Evolutionary conservation across 2,888 invertebrate genomes (phyloP).

Genomic region (Microctonus aethiopoides): DNA sequence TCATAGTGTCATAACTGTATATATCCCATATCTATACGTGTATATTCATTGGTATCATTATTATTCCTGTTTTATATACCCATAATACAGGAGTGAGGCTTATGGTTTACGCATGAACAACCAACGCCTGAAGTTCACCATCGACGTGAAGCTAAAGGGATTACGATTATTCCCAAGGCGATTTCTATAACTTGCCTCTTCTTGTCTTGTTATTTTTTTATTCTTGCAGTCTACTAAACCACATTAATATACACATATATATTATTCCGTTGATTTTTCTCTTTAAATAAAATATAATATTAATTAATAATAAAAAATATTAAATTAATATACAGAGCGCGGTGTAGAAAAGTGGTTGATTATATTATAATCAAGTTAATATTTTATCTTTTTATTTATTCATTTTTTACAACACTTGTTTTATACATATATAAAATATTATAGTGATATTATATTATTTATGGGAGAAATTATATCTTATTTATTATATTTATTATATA

Average conservation of each 20-base stretch:
- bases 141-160: slow-evolving; percentile 44
- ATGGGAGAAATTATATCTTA: not conserved
- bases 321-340: too few relatives aligned
- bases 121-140: slow-evolving; percentile 35
- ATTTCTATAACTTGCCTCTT: slow-evolving; percentile 37
- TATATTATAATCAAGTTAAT: too few relatives aligned
- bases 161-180: slow-evolving; percentile 43
- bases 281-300: not conserved
- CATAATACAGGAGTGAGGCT: slow-evolving; percentile 40
- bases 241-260: too few relatives aligned
- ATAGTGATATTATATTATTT: not conserved
- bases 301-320: too few relatives aligned
- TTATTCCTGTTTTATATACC: slow-evolving; percentile 26
- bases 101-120: slow-evolving; percentile 55
- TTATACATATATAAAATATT: too few relatives aligned
- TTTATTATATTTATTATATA: not conserved
- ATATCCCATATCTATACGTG: not conserved
- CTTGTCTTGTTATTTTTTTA: not conserved
- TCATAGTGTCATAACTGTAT: slow-evolving; percentile 12
- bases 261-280: slow-evolving; percentile 16
- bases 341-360: too few relatives aligned
- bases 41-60: slow-evolving; percentile 31
- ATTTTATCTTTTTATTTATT: too few relatives aligned
- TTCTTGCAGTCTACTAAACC: not conserved
- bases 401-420: too few relatives aligned